phyloP scores from a whole-genome alignment of 2,888 invertebrate genomes.

The Polylopha cassiicola region DNA sequence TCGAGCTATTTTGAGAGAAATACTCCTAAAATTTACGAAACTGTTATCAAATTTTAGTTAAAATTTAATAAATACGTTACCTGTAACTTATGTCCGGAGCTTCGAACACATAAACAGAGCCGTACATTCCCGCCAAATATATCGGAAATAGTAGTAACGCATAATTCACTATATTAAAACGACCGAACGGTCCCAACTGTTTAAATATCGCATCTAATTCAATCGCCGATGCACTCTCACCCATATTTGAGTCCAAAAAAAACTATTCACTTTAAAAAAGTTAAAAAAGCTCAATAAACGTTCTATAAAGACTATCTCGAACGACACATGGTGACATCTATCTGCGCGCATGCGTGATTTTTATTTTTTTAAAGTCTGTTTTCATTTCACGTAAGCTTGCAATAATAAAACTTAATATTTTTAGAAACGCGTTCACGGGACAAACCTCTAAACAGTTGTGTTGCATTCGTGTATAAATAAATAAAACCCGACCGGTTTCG shows the following conservation, averaged over 20 bases:
- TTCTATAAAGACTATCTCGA: no score
- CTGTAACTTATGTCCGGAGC: conserved; percentile 60
- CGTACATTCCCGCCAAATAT: conserved; percentile 66
- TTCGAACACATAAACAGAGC: conserved; percentile 64
- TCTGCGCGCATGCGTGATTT: no score
- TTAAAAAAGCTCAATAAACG: conserved; percentile 6
- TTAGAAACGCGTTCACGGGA: conserved; percentile 10
- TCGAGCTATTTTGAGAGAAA: no score
- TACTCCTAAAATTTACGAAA: no score
- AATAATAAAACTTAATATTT: no score
- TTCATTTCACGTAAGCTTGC: no score
- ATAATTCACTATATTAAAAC: conserved; percentile 62
- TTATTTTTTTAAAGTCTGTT: no score
- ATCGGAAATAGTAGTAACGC: conserved; percentile 60
- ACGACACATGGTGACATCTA: no score
- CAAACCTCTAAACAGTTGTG: conserved; percentile 13
- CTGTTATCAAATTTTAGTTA: conserved; percentile 1
- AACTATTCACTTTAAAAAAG: conserved; percentile 30
- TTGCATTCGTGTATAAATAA: conserved; percentile 17
- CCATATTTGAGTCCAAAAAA: no score
- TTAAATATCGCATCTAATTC: conserved; percentile 55
- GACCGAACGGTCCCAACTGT: conserved; percentile 63
- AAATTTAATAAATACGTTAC: conserved; percentile 33
- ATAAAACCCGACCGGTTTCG: conserved; percentile 9
- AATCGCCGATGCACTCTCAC: conserved; percentile 34